These are phyloP conservation scores for Phrynosoma platyrhinos DNA, from an alignment of 2,113 vertebrate genomes.

Conservation along the genomic window DNA sequence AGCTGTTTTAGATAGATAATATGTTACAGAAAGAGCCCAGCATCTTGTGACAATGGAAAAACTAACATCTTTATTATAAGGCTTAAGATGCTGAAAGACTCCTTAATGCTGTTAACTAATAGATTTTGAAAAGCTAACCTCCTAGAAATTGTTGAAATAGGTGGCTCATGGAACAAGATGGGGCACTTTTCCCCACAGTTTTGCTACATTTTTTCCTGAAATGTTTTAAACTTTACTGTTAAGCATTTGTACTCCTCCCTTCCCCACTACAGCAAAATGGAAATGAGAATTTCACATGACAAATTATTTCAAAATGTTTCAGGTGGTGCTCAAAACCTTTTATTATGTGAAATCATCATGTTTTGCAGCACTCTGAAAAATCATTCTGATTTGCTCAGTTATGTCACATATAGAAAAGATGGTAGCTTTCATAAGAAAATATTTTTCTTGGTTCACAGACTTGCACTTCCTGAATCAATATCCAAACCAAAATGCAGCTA, in stretches of 20 bases:
- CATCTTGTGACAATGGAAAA: background rate
- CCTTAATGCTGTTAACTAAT: background rate
- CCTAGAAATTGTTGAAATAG: background rate
- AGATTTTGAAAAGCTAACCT: background rate
- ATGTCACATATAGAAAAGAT: too few relatives aligned
- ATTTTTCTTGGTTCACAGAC: too few relatives aligned
- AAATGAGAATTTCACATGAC: conserved; percentile 11
- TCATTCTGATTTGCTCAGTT: background rate
- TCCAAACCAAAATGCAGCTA: too few relatives aligned
- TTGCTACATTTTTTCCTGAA: background rate
- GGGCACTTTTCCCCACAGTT: too few relatives aligned
- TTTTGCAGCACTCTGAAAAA: background rate
- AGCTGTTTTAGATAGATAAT: background rate
- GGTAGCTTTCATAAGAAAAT: too few relatives aligned
- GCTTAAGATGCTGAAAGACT: background rate
- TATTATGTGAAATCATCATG: background rate
- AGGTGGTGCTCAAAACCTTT: background rate
- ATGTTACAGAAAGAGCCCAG: background rate
- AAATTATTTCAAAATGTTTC: background rate
- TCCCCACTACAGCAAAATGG: background rate
- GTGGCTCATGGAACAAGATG: too few relatives aligned
- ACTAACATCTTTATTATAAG: background rate
- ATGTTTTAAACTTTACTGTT: background rate
- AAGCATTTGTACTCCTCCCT: background rate
- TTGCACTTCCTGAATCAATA: too few relatives aligned